Evolutionary conservation across 2,113 vertebrate genomes (phyloP).

Genomic region (Rhinoptilus africanus): DNA sequence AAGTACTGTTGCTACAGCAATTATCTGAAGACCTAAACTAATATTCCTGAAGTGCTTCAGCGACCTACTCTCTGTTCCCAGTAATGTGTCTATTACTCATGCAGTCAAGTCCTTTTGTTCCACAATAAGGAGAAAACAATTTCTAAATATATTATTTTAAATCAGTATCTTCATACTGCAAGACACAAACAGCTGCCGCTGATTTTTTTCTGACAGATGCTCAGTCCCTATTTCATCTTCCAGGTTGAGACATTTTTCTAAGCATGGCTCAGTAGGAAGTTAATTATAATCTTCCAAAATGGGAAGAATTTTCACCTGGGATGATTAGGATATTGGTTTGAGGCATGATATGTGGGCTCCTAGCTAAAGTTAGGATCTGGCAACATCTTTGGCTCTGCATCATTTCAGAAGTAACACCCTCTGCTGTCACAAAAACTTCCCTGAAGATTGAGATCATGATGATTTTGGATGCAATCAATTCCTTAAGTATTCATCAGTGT

Average conservation of each 20-base stretch:
- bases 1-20: neutral
- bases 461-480: neutral
- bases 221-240: constrained; percentile 16
- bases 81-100: neutral
- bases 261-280: constrained; percentile 26
- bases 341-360: neutral
- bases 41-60: neutral
- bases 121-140: neutral
- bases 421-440: constrained; percentile 25
- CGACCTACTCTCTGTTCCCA: neutral
- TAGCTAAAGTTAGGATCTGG: constrained; percentile 43
- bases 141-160: constrained; percentile 45
- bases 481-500: neutral
- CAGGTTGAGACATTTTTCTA: constrained; percentile 36
- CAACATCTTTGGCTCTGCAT: constrained; percentile 7
- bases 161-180: neutral
- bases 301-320: constrained; percentile 42
- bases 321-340: constrained; percentile 36
- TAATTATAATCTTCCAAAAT: constrained; percentile 31
- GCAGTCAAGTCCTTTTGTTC: constrained; percentile 36
- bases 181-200: constrained; percentile 30
- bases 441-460: neutral
- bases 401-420: constrained; percentile 35
- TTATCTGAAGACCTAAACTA: neutral
- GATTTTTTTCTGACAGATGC: constrained; percentile 36